Evolutionary conservation across 2,888 invertebrate genomes (phyloP).

Genomic region (Eilema griseolum): DNA sequence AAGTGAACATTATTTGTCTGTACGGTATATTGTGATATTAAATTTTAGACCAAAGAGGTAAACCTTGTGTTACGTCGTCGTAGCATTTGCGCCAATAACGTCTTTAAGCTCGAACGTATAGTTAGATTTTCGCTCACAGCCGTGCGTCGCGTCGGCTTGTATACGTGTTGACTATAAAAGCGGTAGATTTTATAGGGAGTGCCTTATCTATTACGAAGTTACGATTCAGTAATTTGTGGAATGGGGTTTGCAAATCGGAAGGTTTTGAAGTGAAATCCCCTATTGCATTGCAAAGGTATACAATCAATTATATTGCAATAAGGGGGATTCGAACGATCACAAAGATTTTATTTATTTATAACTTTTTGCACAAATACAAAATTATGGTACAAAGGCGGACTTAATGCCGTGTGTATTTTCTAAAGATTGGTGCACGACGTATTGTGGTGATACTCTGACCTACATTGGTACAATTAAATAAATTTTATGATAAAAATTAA

Average conservation of each 20-base stretch:
- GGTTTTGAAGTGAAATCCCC: neutral
- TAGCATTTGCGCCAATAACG: neutral
- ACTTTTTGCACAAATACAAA: no score
- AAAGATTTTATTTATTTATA: neutral
- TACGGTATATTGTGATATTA: neutral
- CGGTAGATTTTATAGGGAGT: neutral
- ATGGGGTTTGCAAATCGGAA: slow-evolving; percentile 4
- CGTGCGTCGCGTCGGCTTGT: neutral
- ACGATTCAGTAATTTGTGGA: neutral
- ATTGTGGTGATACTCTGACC: no score
- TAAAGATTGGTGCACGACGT: no score
- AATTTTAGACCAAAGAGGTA: neutral
- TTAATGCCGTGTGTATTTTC: no score
- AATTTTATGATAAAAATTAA: no score
- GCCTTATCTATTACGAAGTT: neutral
- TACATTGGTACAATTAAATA: no score
- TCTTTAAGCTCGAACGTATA: neutral
- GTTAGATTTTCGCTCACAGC: neutral
- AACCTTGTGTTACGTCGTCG: neutral
- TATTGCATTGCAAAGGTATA: neutral
- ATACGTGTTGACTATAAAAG: slow-evolving; percentile 1
- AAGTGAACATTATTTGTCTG: neutral
- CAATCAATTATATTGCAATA: slow-evolving; percentile 6
- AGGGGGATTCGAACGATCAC: neutral
- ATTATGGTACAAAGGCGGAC: no score